Evolutionary conservation across 2,888 invertebrate species (phyloP).

Genomic region (Digitonthophagus gazella): DNA sequence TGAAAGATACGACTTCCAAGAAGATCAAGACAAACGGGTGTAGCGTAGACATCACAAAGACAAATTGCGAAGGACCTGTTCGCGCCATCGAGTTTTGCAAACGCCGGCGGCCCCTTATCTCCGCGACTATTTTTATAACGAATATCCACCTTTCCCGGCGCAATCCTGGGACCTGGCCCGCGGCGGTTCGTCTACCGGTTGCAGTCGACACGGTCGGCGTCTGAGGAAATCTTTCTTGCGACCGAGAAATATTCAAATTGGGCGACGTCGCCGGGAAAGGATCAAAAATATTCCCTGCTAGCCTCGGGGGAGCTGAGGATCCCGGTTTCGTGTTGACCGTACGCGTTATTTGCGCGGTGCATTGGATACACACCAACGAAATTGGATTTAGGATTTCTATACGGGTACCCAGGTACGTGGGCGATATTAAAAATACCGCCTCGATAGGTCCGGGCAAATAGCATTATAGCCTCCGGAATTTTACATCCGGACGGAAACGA

Average conservation of each 20-base stretch:
- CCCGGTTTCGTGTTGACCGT: slow-evolving; percentile 13
- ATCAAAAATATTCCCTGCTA: not conserved
- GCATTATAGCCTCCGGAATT: not conserved
- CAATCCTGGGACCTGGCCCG: not conserved
- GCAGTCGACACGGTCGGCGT: not conserved
- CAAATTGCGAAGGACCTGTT: not conserved
- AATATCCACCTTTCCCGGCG: not conserved
- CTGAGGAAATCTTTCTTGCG: not conserved
- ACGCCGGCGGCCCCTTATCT: not conserved
- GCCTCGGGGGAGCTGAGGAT: not conserved
- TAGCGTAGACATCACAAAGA: not conserved
- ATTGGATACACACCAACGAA: slow-evolving; percentile 11
- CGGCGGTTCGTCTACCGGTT: not conserved
- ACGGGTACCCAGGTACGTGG: slow-evolving; percentile 1
- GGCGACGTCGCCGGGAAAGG: not conserved
- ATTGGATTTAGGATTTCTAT: slow-evolving; percentile 14
- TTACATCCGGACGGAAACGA: no score
- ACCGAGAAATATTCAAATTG: not conserved
- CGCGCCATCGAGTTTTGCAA: not conserved
- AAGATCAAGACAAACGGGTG: not conserved
- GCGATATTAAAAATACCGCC: slow-evolving; percentile 13
- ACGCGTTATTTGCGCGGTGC: slow-evolving; percentile 14
- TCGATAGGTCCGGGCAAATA: slow-evolving; percentile 9
- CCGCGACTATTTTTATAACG: not conserved
- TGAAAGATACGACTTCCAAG: not conserved